Percentiles rank a stretch among this genome's conserved stretches.
Conservation (phyloP, 2,797 vertebrate genomes). For the Steatocranus sp. region DNA sequence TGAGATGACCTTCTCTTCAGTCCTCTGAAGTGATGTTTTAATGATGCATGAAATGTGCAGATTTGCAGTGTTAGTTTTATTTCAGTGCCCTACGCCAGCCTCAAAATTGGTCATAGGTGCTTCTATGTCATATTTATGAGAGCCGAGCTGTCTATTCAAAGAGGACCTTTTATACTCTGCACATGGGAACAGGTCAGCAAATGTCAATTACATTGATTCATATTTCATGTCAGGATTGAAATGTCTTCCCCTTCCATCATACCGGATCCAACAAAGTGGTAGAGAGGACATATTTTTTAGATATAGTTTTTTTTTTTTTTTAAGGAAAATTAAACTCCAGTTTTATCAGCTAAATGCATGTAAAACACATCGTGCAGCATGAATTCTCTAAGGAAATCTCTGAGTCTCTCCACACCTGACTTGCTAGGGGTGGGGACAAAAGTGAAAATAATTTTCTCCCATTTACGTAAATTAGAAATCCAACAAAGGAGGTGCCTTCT, state of each 20-base stretch:
- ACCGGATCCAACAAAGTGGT: slow-evolving; percentile 10
- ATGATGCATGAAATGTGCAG: slow-evolving; percentile 72
- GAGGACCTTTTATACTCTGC: slow-evolving; percentile 64
- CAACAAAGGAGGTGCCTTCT: slow-evolving; percentile 48
- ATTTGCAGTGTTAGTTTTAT: slow-evolving; percentile 68
- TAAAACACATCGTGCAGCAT: slow-evolving; percentile 1
- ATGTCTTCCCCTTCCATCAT: slow-evolving; percentile 64
- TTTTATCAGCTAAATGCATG: slow-evolving; percentile 11
- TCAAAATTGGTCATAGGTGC: slow-evolving; percentile 60
- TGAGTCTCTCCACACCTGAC: slow-evolving; percentile 48
- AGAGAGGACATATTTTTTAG: background rate
- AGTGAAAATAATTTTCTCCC: slow-evolving; percentile 39
- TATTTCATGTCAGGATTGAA: slow-evolving; percentile 63
- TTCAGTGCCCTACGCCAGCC: slow-evolving; percentile 41
- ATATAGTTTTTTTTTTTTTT: background rate
- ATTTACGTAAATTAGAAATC: slow-evolving; percentile 65
- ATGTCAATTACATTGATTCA: slow-evolving; percentile 63
- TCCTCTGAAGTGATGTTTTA: slow-evolving; percentile 60
- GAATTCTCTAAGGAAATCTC: slow-evolving; percentile 39
- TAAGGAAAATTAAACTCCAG: background rate
- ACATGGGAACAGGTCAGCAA: slow-evolving; percentile 73
- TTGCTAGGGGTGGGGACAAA: slow-evolving; percentile 30
- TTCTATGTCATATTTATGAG: slow-evolving; percentile 71
- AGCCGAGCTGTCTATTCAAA: slow-evolving; percentile 59
- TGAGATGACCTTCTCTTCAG: slow-evolving; percentile 61